A percentile compares a stretch with the other conserved stretches of the same genome.
Conservation (phyloP, 1,140 invertebrate species). For the Eriocheir sinensis region DNA sequence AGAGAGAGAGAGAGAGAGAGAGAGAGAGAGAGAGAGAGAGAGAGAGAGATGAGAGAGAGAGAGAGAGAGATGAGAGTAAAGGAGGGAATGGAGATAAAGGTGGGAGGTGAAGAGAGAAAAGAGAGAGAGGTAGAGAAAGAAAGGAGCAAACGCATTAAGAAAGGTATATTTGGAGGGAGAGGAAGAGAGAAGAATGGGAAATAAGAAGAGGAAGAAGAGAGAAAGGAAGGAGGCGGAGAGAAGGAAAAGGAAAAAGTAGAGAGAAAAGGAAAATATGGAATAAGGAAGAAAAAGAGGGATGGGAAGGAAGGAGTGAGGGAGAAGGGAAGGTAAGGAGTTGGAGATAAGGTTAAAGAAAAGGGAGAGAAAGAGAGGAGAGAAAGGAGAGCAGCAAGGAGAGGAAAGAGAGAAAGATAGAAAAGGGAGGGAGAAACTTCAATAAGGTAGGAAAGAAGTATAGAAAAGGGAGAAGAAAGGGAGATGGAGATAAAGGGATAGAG, state of each 20-base stretch:
- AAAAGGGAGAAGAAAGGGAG: background rate
- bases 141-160: too few species aligned
- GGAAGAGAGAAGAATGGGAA: background rate
- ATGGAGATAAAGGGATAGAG: background rate
- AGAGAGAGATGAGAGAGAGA: background rate
- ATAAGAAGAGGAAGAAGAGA: background rate
- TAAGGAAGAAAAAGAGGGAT: background rate
- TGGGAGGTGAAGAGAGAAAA: background rate
- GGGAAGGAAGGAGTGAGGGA: background rate
- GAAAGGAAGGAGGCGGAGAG: background rate
- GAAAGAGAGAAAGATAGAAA: background rate
- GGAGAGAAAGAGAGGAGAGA: background rate
- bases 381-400: background rate
- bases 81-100: background rate
- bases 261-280: background rate
- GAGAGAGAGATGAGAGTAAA: background rate
- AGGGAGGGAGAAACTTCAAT: too few species aligned
- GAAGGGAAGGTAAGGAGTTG: too few species aligned
- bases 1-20: too few species aligned
- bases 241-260: background rate
- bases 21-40: background rate
- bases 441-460: background rate
- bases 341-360: background rate
- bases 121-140: background rate
- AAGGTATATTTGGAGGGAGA: background rate